A percentile compares a stretch with the other conserved stretches of the same genome.
Evolutionary conservation across 2,113 vertebrate species (phyloP).

Genomic region (Carlito syrichta): DNA sequence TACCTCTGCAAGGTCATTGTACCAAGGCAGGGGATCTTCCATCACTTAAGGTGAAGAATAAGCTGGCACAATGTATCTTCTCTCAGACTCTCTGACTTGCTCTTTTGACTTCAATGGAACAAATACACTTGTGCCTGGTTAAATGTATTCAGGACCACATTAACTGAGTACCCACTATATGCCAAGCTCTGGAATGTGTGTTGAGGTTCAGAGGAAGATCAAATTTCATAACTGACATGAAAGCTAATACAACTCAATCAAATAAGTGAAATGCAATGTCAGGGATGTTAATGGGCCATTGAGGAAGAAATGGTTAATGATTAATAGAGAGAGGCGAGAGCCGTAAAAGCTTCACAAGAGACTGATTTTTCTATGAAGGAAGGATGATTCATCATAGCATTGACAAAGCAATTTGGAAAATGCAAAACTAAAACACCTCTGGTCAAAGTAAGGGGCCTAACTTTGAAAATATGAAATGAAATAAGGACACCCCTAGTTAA

Average conservation of each 20-base stretch:
- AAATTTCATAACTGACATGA: not conserved
- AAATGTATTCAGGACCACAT: not conserved
- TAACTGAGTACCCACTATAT: not conserved
- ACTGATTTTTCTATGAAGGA: not conserved
- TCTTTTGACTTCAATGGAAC: not conserved
- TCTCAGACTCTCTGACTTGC: not conserved
- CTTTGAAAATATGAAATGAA: not conserved
- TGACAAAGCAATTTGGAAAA: not conserved
- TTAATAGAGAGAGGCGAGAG: not conserved
- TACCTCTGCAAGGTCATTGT: not conserved
- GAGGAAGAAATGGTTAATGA: not conserved
- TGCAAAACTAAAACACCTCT: not conserved
- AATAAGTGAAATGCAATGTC: not conserved
- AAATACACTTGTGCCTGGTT: not conserved
- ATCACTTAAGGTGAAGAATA: not conserved
- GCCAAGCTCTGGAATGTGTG: not conserved
- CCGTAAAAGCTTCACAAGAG: not conserved
- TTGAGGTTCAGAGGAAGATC: not conserved
- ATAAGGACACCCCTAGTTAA: not conserved
- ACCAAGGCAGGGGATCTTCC: not conserved
- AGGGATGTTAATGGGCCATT: not conserved
- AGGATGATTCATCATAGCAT: not conserved
- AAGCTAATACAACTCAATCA: not conserved
- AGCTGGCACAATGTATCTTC: not conserved
- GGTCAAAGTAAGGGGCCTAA: not conserved